These are phyloP conservation scores for Aplodontia rufa DNA, from an alignment of 2,113 vertebrate genomes.

Conservation along the genomic window DNA sequence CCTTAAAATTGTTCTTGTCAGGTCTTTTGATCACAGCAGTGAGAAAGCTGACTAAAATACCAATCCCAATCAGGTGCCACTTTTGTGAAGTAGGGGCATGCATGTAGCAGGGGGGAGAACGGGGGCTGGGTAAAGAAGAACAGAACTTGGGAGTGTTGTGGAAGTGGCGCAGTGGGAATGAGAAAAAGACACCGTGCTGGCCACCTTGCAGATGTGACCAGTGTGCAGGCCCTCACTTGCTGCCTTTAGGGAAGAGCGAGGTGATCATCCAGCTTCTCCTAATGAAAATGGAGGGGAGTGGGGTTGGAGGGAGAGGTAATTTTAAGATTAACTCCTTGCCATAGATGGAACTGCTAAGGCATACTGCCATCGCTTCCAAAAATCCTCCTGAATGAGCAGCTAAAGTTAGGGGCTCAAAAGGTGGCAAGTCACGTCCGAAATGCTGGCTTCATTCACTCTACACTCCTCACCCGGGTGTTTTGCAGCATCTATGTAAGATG, in stretches of 20 bases:
- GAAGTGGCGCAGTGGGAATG: too few relatives aligned
- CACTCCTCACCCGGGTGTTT: background rate
- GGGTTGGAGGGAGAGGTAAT: too few relatives aligned
- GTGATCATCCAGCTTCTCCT: too few relatives aligned
- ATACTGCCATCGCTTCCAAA: background rate
- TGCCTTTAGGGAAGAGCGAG: too few relatives aligned
- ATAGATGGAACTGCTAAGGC: background rate
- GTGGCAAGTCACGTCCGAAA: background rate
- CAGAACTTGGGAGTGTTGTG: background rate
- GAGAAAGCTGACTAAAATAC: too few relatives aligned
- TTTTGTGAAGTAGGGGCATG: too few relatives aligned
- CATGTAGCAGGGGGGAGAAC: background rate
- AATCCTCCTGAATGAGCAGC: background rate
- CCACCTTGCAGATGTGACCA: background rate
- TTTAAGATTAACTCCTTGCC: background rate
- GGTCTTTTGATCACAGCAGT: too few relatives aligned
- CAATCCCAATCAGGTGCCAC: rapidly evolving
- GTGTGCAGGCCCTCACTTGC: background rate
- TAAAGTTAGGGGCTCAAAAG: background rate
- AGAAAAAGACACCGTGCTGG: background rate
- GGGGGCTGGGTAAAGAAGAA: too few relatives aligned
- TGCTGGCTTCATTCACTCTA: too few relatives aligned
- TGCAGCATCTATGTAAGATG: background rate
- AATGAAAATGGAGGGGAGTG: background rate
- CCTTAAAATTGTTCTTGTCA: too few relatives aligned